phyloP scores from a whole-genome alignment of 1,140 invertebrate species.

The Antheraea mylitta region DNA sequence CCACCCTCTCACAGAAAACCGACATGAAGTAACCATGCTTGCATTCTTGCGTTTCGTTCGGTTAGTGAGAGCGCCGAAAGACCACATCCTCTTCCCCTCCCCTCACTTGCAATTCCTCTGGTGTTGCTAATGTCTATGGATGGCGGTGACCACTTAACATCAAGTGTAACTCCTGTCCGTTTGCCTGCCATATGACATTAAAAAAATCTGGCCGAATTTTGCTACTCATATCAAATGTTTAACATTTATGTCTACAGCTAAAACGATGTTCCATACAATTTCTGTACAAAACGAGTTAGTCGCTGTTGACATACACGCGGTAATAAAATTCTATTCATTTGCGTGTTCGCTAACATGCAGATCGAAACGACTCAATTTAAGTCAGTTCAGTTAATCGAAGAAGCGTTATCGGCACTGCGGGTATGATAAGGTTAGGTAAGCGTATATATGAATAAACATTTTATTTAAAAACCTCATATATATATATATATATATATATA shows the following conservation, averaged over 20 bases:
- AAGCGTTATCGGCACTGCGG: slow-evolving; percentile 35
- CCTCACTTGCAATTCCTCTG: no score
- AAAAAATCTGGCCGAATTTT: not conserved
- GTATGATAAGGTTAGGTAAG: slow-evolving; percentile 37
- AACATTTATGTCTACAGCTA: not conserved
- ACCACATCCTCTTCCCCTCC: no score
- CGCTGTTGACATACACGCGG: not conserved
- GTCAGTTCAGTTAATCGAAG: slow-evolving; percentile 44
- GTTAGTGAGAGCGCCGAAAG: no score
- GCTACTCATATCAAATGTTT: not conserved
- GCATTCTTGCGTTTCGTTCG: no score
- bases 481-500: no score
- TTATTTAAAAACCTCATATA: slow-evolving; percentile 16
- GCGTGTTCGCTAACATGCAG: slow-evolving; percentile 32
- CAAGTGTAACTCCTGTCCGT: no score
- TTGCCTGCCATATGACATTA: no score
- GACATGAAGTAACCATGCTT: no score
- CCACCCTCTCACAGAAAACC: no score
- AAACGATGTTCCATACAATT: slow-evolving; percentile 11
- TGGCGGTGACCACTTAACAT: no score
- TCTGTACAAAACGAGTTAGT: not conserved
- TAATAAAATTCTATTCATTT: slow-evolving; percentile 19
- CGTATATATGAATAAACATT: slow-evolving; percentile 30
- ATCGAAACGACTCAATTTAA: slow-evolving; percentile 42
- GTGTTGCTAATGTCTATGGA: no score